phyloP scores from a whole-genome alignment of 1,140 invertebrate genomes.

The Neodiprion lecontei region DNA sequence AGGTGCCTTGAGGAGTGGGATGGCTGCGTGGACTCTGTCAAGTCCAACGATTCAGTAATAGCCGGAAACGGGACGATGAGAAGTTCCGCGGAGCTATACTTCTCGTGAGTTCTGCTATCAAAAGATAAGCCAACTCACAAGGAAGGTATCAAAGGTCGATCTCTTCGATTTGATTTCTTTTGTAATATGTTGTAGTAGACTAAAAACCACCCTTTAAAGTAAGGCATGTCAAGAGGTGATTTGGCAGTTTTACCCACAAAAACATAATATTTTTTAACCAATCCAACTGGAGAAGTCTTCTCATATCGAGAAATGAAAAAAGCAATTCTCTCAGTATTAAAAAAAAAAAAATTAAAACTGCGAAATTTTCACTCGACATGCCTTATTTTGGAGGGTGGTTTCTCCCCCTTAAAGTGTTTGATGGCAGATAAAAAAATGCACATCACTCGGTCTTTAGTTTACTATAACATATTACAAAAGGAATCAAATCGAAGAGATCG shows the following conservation, averaged over 20 bases:
- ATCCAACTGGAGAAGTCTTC: neutral
- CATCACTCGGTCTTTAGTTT: too few species aligned
- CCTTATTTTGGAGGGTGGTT: too few species aligned
- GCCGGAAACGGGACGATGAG: constrained; percentile 39
- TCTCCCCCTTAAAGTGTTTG: too few species aligned
- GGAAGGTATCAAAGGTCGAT: neutral
- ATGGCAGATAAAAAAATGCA: too few species aligned
- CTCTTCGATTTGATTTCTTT: too few species aligned
- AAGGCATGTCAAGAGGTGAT: too few species aligned
- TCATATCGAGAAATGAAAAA: neutral
- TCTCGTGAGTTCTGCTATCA: constrained; percentile 59
- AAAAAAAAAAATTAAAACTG: neutral
- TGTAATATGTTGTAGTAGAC: too few species aligned
- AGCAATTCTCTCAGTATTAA: neutral
- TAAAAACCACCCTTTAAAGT: too few species aligned
- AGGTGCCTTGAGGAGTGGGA: constrained; percentile 71
- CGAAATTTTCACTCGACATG: neutral
- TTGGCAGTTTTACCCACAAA: too few species aligned
- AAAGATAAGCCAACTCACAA: constrained; percentile 2
- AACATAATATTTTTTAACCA: too few species aligned
- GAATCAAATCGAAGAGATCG: too few species aligned
- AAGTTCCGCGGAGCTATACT: constrained; percentile 70
- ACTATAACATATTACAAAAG: too few species aligned
- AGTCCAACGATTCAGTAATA: constrained; percentile 44
- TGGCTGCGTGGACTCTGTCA: constrained; percentile 48